Evolutionary conservation across 2,113 vertebrate species (phyloP), one percentile per base, ranked within the genome.

Genomic region (Pterophyllum scalare): DNA sequence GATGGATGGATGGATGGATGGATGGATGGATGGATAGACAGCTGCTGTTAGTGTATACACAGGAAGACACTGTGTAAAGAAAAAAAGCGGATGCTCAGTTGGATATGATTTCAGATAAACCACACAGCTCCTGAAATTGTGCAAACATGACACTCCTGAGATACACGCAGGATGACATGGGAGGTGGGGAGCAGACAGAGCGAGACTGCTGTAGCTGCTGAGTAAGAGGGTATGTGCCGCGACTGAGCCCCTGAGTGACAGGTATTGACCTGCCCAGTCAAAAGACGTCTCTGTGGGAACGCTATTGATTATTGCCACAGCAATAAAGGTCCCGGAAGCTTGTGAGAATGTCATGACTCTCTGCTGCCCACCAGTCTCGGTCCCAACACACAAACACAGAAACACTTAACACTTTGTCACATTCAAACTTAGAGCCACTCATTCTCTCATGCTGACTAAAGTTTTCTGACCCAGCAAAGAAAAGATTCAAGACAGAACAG

Each of bases 291-390:
- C 92, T 84, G 90, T 94, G 94, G 94, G 91, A 93, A 93, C 75
- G 22, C 87, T 94, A 95, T 96, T 94, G 95, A 95, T 95, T 94
- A 95, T 95, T 52, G 91, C 92, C 90, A 81, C 88, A 65, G 90
- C 94, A 91, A 92, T 95, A 94, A 95, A 95, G 94, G 93, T 95
- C 93, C 93, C 76, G 61, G 89, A 93, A 92, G 93, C 89, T 88
- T 86, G 88, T 88, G 91, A 94, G 94, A 94, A 93, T 94, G 94
- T 94, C 93, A 95, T 76, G 81, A 91, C 91, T 94, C 90, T 89
- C 3, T 26, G 80, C 85, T 90, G 90, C 78, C 85, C 28, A 79
- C 79, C 75, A 59, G 85, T 56, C 62, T 62, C 6, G 49, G 86
- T 82, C 89, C 86, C 77, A 67, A 72, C 82, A 70, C 86, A 81